Conservation (phyloP, 1,140 invertebrate genomes). For the Heliconius congener region DNA sequence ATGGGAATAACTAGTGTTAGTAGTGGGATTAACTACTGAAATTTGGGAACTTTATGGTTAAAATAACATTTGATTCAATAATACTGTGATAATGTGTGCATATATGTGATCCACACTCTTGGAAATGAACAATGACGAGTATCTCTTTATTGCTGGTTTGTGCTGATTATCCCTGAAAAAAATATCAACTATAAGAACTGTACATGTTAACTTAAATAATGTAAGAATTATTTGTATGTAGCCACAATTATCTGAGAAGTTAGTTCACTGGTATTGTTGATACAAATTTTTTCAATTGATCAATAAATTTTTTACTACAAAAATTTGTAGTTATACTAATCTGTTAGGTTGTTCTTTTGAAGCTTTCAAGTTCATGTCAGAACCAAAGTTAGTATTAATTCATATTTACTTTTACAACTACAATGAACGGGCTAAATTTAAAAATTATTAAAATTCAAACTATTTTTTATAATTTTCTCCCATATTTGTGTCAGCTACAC, state of each 20-base stretch:
- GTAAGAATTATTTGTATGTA: background rate
- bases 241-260: background rate
- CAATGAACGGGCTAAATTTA: background rate
- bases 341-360: background rate
- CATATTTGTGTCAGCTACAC: background rate
- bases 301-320: background rate
- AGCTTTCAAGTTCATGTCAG: background rate
- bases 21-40: no score
- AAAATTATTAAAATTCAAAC: background rate
- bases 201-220: background rate
- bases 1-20: no score
- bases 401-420: background rate
- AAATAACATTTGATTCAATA: no score
- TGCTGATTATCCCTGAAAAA: no score
- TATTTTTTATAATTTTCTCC: background rate
- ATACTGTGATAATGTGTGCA: no score
- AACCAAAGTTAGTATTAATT: background rate
- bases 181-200: background rate
- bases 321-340: background rate
- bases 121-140: no score
- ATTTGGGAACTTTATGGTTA: no score
- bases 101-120: no score
- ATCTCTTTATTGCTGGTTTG: no score
- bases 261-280: background rate
- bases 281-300: background rate